Evolutionary conservation across 2,113 vertebrate species (phyloP).

Genomic region (Chrysochloris asiatica): DNA sequence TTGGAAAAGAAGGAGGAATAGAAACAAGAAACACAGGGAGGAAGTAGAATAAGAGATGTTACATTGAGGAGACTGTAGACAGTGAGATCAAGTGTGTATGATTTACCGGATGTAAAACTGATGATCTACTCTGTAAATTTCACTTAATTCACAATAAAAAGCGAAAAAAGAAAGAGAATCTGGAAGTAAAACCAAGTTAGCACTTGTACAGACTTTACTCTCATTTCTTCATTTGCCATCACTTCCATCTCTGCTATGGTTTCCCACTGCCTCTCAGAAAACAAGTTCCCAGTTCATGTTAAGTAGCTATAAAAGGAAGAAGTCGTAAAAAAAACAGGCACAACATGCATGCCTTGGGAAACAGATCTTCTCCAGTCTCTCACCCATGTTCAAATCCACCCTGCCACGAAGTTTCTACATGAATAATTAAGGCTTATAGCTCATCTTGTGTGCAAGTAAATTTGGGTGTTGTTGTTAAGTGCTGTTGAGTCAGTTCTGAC

Average conservation of each 20-base stretch:
- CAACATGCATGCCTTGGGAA: not conserved
- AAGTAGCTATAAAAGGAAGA: not conserved
- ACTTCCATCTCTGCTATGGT: not conserved
- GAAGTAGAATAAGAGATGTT: too few species aligned
- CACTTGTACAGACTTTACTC: not conserved
- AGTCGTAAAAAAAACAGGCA: not conserved
- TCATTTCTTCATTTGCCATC: not conserved
- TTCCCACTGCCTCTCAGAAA: slow-evolving; percentile 1
- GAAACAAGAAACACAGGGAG: too few species aligned
- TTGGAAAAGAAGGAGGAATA: too few species aligned
- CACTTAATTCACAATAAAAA: too few species aligned
- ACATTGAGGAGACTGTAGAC: too few species aligned
- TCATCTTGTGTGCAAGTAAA: slow-evolving; percentile 2
- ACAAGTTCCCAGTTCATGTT: not conserved
- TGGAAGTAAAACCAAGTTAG: not conserved
- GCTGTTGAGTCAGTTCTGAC: too few species aligned
- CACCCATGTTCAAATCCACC: too few species aligned
- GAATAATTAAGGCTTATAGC: not conserved
- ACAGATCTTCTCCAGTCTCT: not conserved
- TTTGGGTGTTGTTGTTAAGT: not conserved
- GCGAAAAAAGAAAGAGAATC: too few species aligned
- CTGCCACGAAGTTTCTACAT: not conserved
- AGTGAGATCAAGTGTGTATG: too few species aligned
- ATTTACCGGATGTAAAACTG: too few species aligned
- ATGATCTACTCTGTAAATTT: too few species aligned